Evolutionary conservation across 2,113 vertebrate genomes (phyloP).

Genomic region (Macquaria ambigua): DNA sequence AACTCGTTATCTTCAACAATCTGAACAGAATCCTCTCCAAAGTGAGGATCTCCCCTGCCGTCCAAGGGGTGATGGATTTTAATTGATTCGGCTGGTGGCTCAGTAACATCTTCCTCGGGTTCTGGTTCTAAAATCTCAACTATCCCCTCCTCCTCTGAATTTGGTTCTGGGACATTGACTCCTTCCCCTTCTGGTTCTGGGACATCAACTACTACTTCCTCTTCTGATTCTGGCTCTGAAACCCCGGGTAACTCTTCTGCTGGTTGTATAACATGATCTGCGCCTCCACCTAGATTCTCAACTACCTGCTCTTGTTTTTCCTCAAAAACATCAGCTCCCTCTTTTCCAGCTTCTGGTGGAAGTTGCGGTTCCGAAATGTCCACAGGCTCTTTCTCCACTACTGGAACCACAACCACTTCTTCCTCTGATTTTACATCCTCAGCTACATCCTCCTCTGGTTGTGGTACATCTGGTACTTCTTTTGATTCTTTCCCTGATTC

Average conservation of each 20-base stretch:
- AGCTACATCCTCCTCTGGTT: background rate
- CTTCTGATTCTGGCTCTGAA: conserved; percentile 28
- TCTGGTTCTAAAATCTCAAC: conserved; percentile 40
- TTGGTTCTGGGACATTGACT: conserved; percentile 3
- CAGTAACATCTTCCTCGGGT: conserved; percentile 13
- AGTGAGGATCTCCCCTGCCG: background rate
- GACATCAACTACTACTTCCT: background rate
- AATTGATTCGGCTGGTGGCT: conserved; percentile 59
- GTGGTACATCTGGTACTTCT: background rate
- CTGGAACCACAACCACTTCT: background rate
- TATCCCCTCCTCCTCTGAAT: conserved; percentile 12
- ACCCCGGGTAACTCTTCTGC: conserved; percentile 1
- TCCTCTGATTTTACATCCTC: conserved; percentile 10
- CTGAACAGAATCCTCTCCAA: conserved; percentile 27
- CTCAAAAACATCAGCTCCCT: background rate
- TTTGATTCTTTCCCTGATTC: background rate
- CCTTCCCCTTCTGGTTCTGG: background rate
- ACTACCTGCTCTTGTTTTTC: background rate
- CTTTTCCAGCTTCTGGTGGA: conserved; percentile 17
- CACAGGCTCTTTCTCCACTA: background rate
- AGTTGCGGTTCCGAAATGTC: conserved; percentile 10
- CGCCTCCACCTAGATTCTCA: background rate
- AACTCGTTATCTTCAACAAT: conserved; percentile 22
- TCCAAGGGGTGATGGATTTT: conserved; percentile 54
- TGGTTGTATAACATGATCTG: background rate